Base-by-base conservation (phyloP, 2,888 invertebrate genomes). In the Pardosa pseudoannulata region DNA sequence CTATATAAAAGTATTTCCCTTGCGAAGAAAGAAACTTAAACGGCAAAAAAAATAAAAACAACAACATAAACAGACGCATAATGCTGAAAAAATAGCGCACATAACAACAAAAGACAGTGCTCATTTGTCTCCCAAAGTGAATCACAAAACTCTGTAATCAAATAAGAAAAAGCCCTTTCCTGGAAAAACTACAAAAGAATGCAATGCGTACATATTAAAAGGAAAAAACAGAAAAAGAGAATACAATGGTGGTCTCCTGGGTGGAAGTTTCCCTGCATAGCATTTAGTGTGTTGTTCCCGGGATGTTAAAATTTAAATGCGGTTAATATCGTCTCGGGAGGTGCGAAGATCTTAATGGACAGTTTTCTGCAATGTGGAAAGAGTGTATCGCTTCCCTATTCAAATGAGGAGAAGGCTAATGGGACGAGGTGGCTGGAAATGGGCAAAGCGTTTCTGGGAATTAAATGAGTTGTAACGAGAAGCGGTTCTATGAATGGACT, bases 251-350 rank as follows among this genome's bases (percentile, higher is more conserved):
- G 36, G 71, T 82, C 82, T 68, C 79, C 65, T 36, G 19, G 32
- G 80, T 50, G 71, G 23, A 6, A 16, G 56, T 56, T 56, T 56
- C 56, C 56, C 56, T 6, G 56, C 56, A 1, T 11, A 56, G 56
- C 23, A 56, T 56, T 56, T 56, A 56, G 56, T 56, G 73, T 85
- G 72, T 78, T 85, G 83, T 85, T 85, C 72, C 70, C 65, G 72
- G 23, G 70, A 78, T 78, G 78, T 85, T 78, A 79, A 85, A 85
- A 85, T 85, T 85, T 78, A 85, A 85, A 85, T 85, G 83, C 72
- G 78, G 78, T 85, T 85, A 85, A 85, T 85, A 85, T 85, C 76
- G 76, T 56, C 67, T 68, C 70, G 11, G 70, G 68, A 82, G 82
- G 82, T 83, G 82, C 41, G 82, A 83, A 76, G 32, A 23, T 23